These are phyloP conservation scores for Drosophila multiciliata DNA, from an alignment of 2,888 invertebrate genomes.

Conservation along the genomic window DNA sequence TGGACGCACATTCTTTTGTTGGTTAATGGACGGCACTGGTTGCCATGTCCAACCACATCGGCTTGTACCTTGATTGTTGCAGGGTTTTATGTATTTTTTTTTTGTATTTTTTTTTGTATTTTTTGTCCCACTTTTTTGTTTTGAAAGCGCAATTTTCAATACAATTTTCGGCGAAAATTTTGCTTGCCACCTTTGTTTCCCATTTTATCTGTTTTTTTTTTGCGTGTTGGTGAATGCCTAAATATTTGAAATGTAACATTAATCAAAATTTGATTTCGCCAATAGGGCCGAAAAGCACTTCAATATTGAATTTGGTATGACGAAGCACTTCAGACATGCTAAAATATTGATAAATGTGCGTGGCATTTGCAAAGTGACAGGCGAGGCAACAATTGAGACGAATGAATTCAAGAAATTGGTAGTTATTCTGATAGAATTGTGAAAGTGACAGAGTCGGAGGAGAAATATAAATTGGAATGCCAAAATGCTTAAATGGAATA, in stretches of 20 bases:
- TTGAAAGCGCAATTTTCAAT: constrained; percentile 47
- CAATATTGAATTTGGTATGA: constrained; percentile 30
- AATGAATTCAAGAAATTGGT: constrained; percentile 21
- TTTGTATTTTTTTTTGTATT: constrained; percentile 18
- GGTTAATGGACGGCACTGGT: constrained; percentile 68
- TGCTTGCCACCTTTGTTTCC: constrained; percentile 36
- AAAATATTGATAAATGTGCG: constrained; percentile 69
- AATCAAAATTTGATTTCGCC: constrained; percentile 57
- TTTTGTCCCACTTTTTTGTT: constrained; percentile 35
- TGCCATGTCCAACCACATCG: constrained; percentile 24
- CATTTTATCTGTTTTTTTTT: constrained; percentile 7
- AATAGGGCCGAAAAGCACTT: constrained; percentile 27
- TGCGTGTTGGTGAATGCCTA: constrained; percentile 38
- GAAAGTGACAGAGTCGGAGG: background rate
- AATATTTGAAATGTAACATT: constrained; percentile 63
- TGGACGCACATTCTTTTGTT: constrained; percentile 68
- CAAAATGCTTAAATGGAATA: background rate
- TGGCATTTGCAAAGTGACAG: constrained; percentile 48
- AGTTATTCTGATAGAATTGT: background rate
- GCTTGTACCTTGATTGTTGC: constrained; percentile 32
- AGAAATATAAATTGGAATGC: too few relatives aligned
- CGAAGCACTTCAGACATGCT: constrained; percentile 35
- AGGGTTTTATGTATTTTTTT: constrained; percentile 9
- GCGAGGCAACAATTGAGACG: constrained; percentile 21
- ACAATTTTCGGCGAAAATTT: constrained; percentile 35